Percentiles rank a stretch among this genome's conserved stretches.
Conservation (phyloP, 1,140 invertebrate species). For the Hetaerina americana region DNA sequence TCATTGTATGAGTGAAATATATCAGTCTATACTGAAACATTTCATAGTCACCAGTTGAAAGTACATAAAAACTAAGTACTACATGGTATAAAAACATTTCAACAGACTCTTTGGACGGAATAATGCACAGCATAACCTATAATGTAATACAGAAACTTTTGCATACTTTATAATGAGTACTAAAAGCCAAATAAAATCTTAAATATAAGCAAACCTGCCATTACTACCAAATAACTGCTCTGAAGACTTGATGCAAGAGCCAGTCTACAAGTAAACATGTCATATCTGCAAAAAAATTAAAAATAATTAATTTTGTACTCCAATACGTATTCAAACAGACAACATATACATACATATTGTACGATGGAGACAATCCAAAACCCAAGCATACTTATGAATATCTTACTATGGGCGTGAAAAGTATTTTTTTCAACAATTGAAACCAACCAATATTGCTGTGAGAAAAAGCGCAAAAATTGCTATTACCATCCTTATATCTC, state of each 20-base stretch:
- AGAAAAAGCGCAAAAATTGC: no score
- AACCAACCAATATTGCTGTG: slow-evolving; percentile 4
- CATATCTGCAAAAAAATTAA: slow-evolving; percentile 41
- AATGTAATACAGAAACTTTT: background rate
- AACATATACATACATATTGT: no score
- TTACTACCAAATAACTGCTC: slow-evolving; percentile 31
- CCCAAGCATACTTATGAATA: background rate
- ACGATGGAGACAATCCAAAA: no score
- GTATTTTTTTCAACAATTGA: slow-evolving; percentile 6
- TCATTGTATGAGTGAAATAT: background rate
- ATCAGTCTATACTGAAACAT: background rate
- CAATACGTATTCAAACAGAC: slow-evolving; percentile 7
- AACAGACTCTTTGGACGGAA: background rate
- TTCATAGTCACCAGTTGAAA: background rate
- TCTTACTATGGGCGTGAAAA: background rate
- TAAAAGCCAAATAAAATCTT: background rate
- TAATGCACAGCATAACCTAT: background rate
- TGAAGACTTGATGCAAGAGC: slow-evolving; percentile 57
- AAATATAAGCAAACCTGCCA: slow-evolving; percentile 20
- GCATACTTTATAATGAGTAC: background rate
- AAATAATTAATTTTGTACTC: slow-evolving; percentile 7
- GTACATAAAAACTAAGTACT: background rate
- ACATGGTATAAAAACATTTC: background rate
- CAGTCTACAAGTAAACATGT: slow-evolving; percentile 83
- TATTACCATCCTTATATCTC: no score